Conservation (phyloP, 2,888 invertebrate species). For the Himalopsyche japonica region DNA sequence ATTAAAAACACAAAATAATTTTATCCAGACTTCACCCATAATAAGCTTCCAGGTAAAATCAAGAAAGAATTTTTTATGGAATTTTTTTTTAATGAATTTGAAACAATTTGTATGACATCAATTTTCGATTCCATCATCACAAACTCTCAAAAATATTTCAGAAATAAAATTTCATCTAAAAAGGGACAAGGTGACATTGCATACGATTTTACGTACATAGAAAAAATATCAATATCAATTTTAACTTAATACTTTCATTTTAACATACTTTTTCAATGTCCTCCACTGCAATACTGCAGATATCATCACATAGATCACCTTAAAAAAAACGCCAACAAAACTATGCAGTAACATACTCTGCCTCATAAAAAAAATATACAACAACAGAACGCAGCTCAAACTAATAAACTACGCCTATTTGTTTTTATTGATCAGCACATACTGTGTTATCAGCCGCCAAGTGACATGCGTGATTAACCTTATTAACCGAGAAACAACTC, state of each 20-base stretch:
- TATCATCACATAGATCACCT: neutral
- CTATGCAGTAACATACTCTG: neutral
- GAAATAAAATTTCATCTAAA: too few species aligned
- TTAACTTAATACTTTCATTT: neutral
- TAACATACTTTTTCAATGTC: neutral
- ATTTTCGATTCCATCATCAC: too few species aligned
- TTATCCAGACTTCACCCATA: too few species aligned
- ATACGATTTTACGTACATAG: neutral
- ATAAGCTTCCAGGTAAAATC: too few species aligned
- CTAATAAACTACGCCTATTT: neutral
- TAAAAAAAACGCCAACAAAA: neutral
- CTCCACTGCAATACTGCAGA: neutral
- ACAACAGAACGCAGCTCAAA: neutral
- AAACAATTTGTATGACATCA: too few species aligned
- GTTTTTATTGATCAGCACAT: neutral
- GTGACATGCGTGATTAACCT: neutral
- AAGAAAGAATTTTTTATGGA: too few species aligned
- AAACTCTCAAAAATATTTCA: too few species aligned
- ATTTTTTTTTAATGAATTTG: too few species aligned
- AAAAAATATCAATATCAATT: neutral
- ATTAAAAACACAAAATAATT: too few species aligned
- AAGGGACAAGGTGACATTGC: too few species aligned
- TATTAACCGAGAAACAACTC: neutral
- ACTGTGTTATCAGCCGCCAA: neutral
- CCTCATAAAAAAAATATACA: neutral